Evolutionary conservation across 2,113 vertebrate species (phyloP).

Genomic region (Bothrops jararaca): DNA sequence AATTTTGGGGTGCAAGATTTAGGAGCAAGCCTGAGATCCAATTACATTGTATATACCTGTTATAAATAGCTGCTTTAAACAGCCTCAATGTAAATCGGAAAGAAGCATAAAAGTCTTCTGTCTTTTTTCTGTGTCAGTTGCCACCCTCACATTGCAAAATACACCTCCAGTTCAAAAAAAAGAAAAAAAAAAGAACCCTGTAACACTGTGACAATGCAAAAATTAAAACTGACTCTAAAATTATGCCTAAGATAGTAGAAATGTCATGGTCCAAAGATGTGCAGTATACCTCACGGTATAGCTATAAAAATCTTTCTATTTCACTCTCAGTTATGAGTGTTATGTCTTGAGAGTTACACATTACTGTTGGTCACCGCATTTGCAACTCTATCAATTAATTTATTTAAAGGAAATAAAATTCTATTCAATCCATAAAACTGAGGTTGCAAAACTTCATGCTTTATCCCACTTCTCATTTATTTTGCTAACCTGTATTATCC

Average conservation of each 20-base stretch:
- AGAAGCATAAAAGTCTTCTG: background rate
- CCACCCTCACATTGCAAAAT: background rate
- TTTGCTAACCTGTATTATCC: constrained; percentile 70
- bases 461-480: accelerated
- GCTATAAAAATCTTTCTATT: background rate
- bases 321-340: background rate
- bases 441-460: background rate
- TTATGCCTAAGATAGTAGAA: background rate
- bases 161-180: background rate
- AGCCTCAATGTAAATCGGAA: background rate
- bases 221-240: background rate
- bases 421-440: background rate
- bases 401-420: background rate
- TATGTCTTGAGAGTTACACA: background rate
- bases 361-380: background rate
- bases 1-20: background rate
- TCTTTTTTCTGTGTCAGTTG: background rate
- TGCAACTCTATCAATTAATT: background rate
- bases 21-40: background rate
- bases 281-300: background rate
- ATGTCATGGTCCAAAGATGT: background rate
- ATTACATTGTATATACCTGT: background rate
- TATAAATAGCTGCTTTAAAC: background rate
- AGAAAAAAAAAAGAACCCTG: background rate
- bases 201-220: background rate